Base-by-base conservation (phyloP, 2,888 invertebrate species). In the Stratiomys singularior region DNA sequence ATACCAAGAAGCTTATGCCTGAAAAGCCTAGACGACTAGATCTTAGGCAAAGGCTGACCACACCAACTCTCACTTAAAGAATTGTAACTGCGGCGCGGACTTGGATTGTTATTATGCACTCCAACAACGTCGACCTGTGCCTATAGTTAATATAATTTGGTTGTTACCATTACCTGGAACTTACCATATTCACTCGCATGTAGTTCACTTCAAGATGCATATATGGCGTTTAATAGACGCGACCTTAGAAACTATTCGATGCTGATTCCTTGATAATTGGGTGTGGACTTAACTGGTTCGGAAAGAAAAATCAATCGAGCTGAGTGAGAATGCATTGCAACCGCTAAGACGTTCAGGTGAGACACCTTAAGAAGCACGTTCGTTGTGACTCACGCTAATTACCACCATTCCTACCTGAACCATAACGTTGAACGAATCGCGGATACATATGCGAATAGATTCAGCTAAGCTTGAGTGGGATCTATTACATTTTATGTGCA, bases 231-330 rank as follows among this genome's bases (percentile, higher is more conserved):
- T 66, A 37, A 47, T 69, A 11, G 69, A 11, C 47, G 69, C 69
- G 69, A 69, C 69, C 69, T 69, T 69, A 69, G 69, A 46, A 69
- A 69, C 21, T 69, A 69, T 69, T 69, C 30, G 69, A 21, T 47
- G n/a, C 27, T 69, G 37, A 37, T 37, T 37, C 37, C 47, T 69
- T 46, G 2, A n/a, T 47, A 47, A 47, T 23, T 47, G 69, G 69
- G 23, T 52, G 5, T 37, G 66, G 37, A 66, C 30, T 13, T 13
- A 18, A 4, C 52, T 52, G n/a, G 37, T 52, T 52, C 4, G 52
- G 52, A 52, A 3, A 13, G 52, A 52, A 52, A 52, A 52, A 9
- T 4, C 15, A 52, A n/a, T 5, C 4, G 15, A 52, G n/a, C 15
- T 13, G n/a, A 5, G 52, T 15, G n/a, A 13, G 18, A 52, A 52